Evolutionary conservation across 2,113 vertebrate genomes (phyloP).

Genomic region (Amazona vittata): DNA sequence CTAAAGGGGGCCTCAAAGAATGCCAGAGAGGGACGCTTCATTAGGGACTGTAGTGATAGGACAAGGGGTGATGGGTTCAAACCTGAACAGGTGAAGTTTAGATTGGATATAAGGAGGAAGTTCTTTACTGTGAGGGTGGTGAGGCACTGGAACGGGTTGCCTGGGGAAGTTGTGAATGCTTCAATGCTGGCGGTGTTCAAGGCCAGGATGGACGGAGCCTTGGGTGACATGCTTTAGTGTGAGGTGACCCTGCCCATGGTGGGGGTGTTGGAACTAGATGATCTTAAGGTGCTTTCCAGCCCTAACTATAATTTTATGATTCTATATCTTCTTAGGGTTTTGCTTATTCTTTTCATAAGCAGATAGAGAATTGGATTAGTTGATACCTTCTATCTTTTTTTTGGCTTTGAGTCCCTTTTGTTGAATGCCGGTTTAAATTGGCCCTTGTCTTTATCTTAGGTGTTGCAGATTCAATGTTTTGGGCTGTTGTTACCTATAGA

Average conservation of each 20-base stretch:
- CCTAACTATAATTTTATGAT: not conserved
- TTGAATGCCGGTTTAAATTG: not conserved
- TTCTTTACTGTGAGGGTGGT: too few species aligned
- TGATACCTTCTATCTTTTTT: not conserved
- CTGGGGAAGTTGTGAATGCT: too few species aligned
- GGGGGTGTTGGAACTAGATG: not conserved
- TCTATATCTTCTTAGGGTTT: not conserved
- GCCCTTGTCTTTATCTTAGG: not conserved
- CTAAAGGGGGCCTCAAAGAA: too few species aligned
- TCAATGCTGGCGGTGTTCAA: too few species aligned
- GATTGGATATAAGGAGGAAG: too few species aligned
- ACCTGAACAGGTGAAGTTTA: too few species aligned
- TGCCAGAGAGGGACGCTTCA: too few species aligned
- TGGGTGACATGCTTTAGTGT: not conserved
- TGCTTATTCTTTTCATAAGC: not conserved
- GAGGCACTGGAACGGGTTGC: too few species aligned
- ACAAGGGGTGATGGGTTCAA: too few species aligned
- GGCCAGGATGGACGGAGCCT: too few species aligned
- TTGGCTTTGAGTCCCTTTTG: not conserved
- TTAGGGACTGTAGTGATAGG: too few species aligned
- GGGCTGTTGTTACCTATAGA: not conserved
- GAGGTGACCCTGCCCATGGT: not conserved
- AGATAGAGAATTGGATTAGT: not conserved
- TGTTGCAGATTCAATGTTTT: not conserved
- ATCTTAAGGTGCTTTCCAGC: not conserved